phyloP scores from a whole-genome alignment of 2,888 invertebrate species.

The Nephrotoma appendiculata region DNA sequence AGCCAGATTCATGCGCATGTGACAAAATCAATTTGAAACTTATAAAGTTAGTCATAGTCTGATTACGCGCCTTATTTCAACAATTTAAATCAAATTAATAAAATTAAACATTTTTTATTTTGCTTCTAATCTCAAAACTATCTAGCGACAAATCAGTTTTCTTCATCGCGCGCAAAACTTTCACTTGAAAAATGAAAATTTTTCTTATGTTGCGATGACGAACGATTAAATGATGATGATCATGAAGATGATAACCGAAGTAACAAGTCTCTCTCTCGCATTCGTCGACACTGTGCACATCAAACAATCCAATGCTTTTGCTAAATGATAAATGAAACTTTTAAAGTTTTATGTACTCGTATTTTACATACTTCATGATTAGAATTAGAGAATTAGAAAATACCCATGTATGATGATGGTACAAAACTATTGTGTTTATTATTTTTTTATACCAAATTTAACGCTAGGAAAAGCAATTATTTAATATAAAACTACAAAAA shows the following conservation, averaged over 20 bases:
- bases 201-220: not conserved
- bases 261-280: not conserved
- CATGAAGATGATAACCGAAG: not conserved
- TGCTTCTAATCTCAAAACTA: not conserved
- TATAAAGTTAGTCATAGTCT: not conserved
- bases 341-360: not conserved
- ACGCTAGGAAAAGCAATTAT: not conserved
- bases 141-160: not conserved
- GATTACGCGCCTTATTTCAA: not conserved
- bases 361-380: not conserved
- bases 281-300: not conserved
- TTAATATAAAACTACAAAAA: not conserved
- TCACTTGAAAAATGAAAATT: not conserved
- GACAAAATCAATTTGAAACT: not conserved
- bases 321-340: not conserved
- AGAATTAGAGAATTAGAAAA: not conserved
- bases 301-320: not conserved
- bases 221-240: not conserved
- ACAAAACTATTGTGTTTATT: not conserved
- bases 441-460: not conserved
- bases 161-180: not conserved
- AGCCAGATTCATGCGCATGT: not conserved
- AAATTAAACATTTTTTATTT: not conserved
- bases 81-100: not conserved
- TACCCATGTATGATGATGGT: not conserved